Evolutionary conservation across 2,888 invertebrate species (phyloP).

Genomic region (Diogma glabrata): DNA sequence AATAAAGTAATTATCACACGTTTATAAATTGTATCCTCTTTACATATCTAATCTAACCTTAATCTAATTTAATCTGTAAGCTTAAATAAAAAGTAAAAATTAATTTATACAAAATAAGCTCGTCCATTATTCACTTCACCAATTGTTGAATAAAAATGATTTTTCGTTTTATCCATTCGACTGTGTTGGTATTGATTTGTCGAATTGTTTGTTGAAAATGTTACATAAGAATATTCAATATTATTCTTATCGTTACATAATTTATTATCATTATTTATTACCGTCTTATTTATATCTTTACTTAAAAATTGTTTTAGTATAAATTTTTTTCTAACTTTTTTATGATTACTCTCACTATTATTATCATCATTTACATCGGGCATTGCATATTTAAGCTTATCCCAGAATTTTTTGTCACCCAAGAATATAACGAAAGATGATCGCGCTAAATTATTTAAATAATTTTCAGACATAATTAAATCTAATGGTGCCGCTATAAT

Average conservation of each 20-base stretch:
- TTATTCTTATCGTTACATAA: neutral
- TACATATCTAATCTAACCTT: too few relatives aligned
- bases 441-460: conserved; percentile 52
- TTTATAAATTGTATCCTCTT: too few relatives aligned
- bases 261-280: conserved; percentile 6
- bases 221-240: conserved; percentile 6
- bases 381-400: conserved; percentile 71
- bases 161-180: conserved; percentile 4
- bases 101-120: conserved; percentile 9
- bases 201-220: neutral
- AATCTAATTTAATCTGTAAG: too few relatives aligned
- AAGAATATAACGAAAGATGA: conserved; percentile 61
- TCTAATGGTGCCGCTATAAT: conserved; percentile 42
- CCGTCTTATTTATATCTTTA: neutral
- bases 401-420: conserved; percentile 83
- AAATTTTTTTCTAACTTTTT: conserved; percentile 6
- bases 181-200: conserved; percentile 5
- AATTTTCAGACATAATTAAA: conserved; percentile 4
- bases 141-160: conserved; percentile 9
- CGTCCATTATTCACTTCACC: conserved; percentile 3
- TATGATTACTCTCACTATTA: conserved; percentile 1
- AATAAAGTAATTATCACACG: too few relatives aligned
- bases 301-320: conserved; percentile 2
- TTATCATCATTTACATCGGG: conserved; percentile 45
- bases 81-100: too few relatives aligned